Base-by-base conservation (phyloP, 2,797 vertebrate species). In the Mastacembelus armatus region DNA sequence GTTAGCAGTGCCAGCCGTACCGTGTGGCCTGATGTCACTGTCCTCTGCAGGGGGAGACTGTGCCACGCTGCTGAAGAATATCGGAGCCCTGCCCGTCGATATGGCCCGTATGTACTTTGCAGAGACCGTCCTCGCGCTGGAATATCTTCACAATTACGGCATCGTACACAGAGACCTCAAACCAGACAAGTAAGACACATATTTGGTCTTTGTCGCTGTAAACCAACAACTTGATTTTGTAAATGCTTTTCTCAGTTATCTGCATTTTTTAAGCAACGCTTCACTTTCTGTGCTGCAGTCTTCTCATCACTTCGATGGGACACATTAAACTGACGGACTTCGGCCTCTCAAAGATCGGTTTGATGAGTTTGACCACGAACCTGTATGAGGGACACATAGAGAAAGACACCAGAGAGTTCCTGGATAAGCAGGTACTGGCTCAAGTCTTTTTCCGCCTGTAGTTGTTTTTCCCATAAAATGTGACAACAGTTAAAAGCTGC, bases 321-420 rank as follows among this genome's bases (percentile, higher is more conserved):
- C 97, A 99, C 84, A 95, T 98, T 70, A 99, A 99, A 78, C 94
- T 99, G 54, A 99, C 97, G 2, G 97, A 99, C 88, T 99, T 99
- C 14, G 97, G 97, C 3, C 94, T 98, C 22, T 99, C 97, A 16
- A 99, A 98, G 92, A 98, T 99, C 15, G 97, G 97, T 39, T 90
- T 99, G 82, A 99, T 99, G 97, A 99, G 97, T 68, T 85, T 99
- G 81, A 98, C 97, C 56, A 98, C 97, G 3, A 99, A 99, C 84
- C 88, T 99, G 62, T 99, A 98, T 0, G 97, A 99, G 79, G 97
- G 96, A 27, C 97, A 99, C 87, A 99, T 99, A 45, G 97, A 99
- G 88, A 99, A 98, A 68, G 97, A 99, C 72, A 91, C 97, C 40
- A 92, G 97, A 30, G 97, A 99, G 89, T 99, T 99, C 88, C 87